Percentiles rank a stretch among this genome's conserved stretches.
Conservation (phyloP, 2,113 vertebrate species). For the Pterophyllum scalare region DNA sequence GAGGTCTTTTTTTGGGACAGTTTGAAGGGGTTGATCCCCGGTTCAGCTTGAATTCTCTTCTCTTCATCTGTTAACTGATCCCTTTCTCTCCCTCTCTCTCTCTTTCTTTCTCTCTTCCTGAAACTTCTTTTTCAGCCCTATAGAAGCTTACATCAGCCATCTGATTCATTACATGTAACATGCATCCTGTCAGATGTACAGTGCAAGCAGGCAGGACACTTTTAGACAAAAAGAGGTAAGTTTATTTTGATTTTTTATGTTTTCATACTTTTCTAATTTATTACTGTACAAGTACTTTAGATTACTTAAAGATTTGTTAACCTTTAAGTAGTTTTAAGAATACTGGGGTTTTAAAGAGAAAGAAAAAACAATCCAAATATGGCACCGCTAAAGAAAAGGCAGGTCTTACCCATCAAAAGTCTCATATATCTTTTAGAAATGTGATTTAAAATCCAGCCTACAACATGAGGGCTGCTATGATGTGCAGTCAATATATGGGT, state of each 20-base stretch:
- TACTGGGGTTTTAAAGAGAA: neutral
- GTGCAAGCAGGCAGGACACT: slow-evolving; percentile 35
- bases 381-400: slow-evolving; percentile 14
- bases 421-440: slow-evolving; percentile 65
- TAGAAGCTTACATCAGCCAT: slow-evolving; percentile 44
- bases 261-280: neutral
- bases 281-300: neutral
- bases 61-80: slow-evolving; percentile 58
- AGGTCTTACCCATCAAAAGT: slow-evolving; percentile 46
- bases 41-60: slow-evolving; percentile 71
- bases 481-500: slow-evolving; percentile 81
- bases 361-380: neutral
- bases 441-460: slow-evolving; percentile 69
- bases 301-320: neutral
- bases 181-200: slow-evolving; percentile 44
- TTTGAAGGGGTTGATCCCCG: slow-evolving; percentile 60
- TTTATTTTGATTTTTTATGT: slow-evolving; percentile 33
- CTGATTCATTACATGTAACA: slow-evolving; percentile 52
- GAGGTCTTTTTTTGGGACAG: slow-evolving; percentile 41
- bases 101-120: slow-evolving; percentile 21
- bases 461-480: slow-evolving; percentile 62
- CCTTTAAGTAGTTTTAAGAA: slow-evolving; percentile 9
- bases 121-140: slow-evolving; percentile 62
- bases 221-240: slow-evolving; percentile 65
- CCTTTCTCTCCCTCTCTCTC: slow-evolving; percentile 36